Base-by-base conservation (phyloP, 2,888 invertebrate genomes). In the Dicycla oo region DNA sequence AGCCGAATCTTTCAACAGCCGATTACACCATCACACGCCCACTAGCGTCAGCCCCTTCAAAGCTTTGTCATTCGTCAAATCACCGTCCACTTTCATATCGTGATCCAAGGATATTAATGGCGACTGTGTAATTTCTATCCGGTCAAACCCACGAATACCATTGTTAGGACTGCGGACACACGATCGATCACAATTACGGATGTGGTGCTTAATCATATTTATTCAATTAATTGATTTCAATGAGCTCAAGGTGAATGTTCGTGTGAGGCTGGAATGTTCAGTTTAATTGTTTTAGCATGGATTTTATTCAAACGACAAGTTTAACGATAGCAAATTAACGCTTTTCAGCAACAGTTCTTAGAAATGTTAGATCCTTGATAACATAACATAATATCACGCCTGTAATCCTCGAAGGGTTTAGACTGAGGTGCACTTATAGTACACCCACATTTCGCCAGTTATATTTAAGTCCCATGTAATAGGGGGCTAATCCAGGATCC, bases 111-210 rank as follows among this genome's bases (percentile, higher is more conserved):
- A 90, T 92, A 91, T 91, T 87, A 89, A 84, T 88, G 86, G 87
- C 83, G 85, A 73, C 81, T 62, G 86, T 88, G 88, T 88, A 88
- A 90, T 86, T 89, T 88, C 88, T 88, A 90, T 90, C 88, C 89
- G 88, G 88, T 85, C 86, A 66, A 85, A 86, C 87, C 89, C 85
- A 88, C 88, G 87, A 85, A 83, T 80, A 82, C 87, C 83, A 86
- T 88, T 85, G 85, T 86, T 84, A 78, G 66, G 72, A 75, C 69
- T 61, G 70, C 69, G 82, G 78, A 83, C 88, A 83, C 85, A 87
- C 92, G 86, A 95, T 95, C 95, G 91, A 95, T 95, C 95, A 95
- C 91, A 92, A 92, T 94, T 94, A 92, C 95, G 94, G 94, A 94
- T 94, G 93, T 94, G 83, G 92, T 90, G 88, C 91, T 92, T 93